Evolutionary conservation across 2,797 vertebrate genomes (phyloP).

Genomic region (Coracias cyanogaster): DNA sequence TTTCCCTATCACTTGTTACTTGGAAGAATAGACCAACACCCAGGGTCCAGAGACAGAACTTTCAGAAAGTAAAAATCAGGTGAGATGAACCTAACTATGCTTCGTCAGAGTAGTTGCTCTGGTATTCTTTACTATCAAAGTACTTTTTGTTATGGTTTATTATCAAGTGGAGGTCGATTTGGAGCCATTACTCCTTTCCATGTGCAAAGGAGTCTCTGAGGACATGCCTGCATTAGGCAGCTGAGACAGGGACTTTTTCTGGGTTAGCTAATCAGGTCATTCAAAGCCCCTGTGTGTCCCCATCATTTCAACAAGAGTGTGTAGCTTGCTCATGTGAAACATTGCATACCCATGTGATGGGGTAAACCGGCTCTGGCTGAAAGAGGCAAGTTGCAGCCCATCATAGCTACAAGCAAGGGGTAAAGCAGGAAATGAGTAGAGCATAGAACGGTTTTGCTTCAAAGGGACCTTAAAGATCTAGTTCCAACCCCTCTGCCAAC

Average conservation of each 20-base stretch:
- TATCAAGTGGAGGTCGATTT: not conserved
- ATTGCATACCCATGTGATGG: accelerated
- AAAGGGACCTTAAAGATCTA: not conserved
- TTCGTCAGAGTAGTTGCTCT: not conserved
- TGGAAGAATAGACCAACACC: not conserved
- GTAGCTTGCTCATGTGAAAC: accelerated
- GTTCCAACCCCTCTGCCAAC: not conserved
- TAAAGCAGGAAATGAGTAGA: not conserved
- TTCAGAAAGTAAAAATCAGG: not conserved
- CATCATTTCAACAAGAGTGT: not conserved
- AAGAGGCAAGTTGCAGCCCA: not conserved
- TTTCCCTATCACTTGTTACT: accelerated
- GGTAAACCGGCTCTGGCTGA: not conserved
- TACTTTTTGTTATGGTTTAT: not conserved
- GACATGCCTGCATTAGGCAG: too few relatives aligned
- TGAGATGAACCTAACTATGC: not conserved
- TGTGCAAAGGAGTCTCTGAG: not conserved
- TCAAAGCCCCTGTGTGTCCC: too few relatives aligned
- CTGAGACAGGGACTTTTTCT: not conserved
- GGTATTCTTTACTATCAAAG: not conserved
- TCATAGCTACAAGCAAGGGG: not conserved
- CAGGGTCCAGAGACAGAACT: not conserved
- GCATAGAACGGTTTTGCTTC: not conserved
- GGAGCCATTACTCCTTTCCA: not conserved
- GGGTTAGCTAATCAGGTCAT: not conserved